Percentiles rank a stretch among this genome's conserved stretches.
Conservation (phyloP, 1,140 invertebrate genomes). For the Rhopalosiphum padi region DNA sequence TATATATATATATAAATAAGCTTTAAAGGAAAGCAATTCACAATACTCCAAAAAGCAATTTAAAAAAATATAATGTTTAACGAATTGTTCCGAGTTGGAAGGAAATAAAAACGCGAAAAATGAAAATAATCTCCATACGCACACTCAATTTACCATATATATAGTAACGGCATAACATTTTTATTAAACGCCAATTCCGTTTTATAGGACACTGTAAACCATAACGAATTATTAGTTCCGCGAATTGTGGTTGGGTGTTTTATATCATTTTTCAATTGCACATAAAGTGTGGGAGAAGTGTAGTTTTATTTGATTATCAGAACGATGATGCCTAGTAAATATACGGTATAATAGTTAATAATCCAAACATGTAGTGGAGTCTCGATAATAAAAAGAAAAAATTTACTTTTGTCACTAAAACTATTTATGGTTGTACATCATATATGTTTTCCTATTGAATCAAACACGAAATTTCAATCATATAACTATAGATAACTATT, state of each 20-base stretch:
- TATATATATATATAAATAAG: not conserved
- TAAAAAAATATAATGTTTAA: constrained; percentile 39
- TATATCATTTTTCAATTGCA: not conserved
- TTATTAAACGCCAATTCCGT: constrained; percentile 18
- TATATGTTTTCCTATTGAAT: not conserved
- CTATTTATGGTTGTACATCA: not conserved
- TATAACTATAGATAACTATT: not conserved
- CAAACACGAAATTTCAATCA: not conserved
- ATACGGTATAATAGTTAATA: not conserved
- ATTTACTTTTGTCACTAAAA: not conserved
- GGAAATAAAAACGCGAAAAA: constrained; percentile 23
- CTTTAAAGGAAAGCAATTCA: constrained; percentile 19
- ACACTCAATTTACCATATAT: constrained; percentile 21
- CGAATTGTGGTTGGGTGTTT: not conserved
- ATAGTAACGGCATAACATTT: not conserved
- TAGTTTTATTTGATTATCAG: constrained; percentile 13
- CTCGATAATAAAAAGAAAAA: not conserved
- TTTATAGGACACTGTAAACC: not conserved
- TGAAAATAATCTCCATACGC: constrained; percentile 37
- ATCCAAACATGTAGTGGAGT: not conserved
- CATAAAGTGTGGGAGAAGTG: not conserved
- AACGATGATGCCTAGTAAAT: not conserved
- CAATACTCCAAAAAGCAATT: constrained; percentile 33
- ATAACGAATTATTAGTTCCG: constrained; percentile 15
- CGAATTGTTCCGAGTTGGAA: constrained; percentile 28